These are phyloP conservation scores for Paramormyrops hopkinsi DNA, from an alignment of 2,797 vertebrate species.

Conservation along the genomic window DNA sequence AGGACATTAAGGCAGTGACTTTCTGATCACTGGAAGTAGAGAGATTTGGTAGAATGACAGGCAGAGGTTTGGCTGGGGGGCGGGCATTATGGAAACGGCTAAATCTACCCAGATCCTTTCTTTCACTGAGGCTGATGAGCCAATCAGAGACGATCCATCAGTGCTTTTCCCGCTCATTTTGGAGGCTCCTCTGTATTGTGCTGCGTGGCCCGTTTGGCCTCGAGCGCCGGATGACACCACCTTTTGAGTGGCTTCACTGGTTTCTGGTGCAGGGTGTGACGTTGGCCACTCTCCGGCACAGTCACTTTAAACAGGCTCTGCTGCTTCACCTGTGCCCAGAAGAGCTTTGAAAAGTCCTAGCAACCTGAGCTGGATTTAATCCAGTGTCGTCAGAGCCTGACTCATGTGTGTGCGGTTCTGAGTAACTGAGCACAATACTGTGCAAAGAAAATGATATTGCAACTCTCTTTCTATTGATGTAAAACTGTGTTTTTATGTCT, in stretches of 20 bases:
- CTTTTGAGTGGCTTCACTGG: background rate
- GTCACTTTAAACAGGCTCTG: background rate
- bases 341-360: background rate
- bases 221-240: background rate
- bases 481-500: background rate
- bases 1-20: background rate
- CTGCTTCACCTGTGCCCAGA: background rate
- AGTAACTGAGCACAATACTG: background rate
- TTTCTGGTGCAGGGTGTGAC: background rate
- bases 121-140: background rate
- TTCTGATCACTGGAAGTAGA: background rate
- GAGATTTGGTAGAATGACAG: background rate
- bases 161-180: background rate
- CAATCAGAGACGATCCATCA: background rate
- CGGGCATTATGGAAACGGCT: background rate
- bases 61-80: background rate
- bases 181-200: background rate
- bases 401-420: background rate
- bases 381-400: background rate
- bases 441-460: background rate
- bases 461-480: background rate
- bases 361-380: background rate
- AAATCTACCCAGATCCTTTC: background rate
- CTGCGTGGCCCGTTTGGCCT: background rate
- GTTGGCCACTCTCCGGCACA: background rate